Base-by-base conservation (phyloP, 1,140 invertebrate species). In the Achatina immaculata region DNA sequence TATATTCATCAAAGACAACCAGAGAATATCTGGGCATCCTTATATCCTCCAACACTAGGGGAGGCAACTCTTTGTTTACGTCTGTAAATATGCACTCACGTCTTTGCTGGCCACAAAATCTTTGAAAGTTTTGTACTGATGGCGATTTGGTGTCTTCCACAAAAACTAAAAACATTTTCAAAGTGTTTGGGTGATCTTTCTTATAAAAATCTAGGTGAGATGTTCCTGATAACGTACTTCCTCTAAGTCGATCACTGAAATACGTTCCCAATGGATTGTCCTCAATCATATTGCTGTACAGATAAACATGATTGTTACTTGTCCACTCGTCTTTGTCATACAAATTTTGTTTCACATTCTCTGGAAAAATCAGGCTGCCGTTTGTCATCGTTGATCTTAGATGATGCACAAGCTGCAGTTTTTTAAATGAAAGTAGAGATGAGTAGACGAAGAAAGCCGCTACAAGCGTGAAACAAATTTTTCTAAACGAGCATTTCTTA, bases 1-100 rank as follows among this genome's bases (percentile, higher is more conserved):
- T 95, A 83, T 98, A 94, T 92, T 98, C 98, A 92, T 99, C 98
- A 92, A 99, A 99, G 19, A 99, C 95, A 87, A 99, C 95, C 55
- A 99, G 95, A 62, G 85, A 96, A 92, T 97, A 99, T 86, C 96
- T 95, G 34, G 97, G 97, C 91, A 98, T 97, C 90, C 98, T 96
- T 78, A 95, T 92, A 91, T 97, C 97, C 40, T 96, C 98, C 82
- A 98, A 93, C 16, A 96, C 31, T 11, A 80, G 40, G 11, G 66
- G 21, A 19, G 78, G 78, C 1, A 80, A 3, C 0, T 72, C 68
- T 31, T 51, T 34, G 3, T 1, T 24, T 19, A 72, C 31, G 16
- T 3, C 14, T 16, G 2, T 4, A 28, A 48, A 71, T n/a, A 36
- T 80, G n/a, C 55, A 80, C 31, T 80, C 78, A 2, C 71, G 48